phyloP scores from a whole-genome alignment of 2,888 invertebrate genomes.

The Marronus borbonicus region DNA sequence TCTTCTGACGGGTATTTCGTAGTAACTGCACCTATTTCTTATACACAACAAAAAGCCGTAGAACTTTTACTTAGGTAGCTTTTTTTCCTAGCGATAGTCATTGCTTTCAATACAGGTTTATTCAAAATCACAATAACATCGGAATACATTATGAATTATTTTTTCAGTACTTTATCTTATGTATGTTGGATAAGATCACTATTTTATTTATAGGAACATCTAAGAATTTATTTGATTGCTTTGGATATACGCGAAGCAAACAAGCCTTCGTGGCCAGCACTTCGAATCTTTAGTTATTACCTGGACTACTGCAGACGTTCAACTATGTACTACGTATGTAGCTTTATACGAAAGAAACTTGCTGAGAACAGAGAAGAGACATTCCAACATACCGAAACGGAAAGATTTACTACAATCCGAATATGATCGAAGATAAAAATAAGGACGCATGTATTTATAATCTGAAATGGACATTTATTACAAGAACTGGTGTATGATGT shows the following conservation, averaged over 20 bases:
- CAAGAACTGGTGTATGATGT: no score
- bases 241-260: constrained; percentile 24
- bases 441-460: constrained; percentile 8
- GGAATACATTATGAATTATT: no score
- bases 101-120: no score
- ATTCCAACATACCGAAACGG: constrained; percentile 20
- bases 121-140: no score
- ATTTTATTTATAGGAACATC: constrained; percentile 54
- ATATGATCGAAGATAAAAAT: constrained; percentile 32
- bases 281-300: constrained; percentile 38
- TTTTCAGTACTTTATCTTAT: constrained; percentile 49
- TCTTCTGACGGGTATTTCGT: no score
- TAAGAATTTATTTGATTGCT: constrained; percentile 54
- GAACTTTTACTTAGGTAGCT: no score
- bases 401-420: constrained; percentile 29
- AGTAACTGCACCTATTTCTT: no score
- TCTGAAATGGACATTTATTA: neutral
- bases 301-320: constrained; percentile 38
- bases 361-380: constrained; percentile 12
- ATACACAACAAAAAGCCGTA: no score
- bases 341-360: constrained; percentile 30
- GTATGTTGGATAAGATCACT: constrained; percentile 54
- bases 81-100: no score
- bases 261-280: constrained; percentile 16
- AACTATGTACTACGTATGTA: constrained; percentile 17